phyloP scores from a whole-genome alignment of 1,140 invertebrate genomes.

The Tetramorium parvispinum region DNA sequence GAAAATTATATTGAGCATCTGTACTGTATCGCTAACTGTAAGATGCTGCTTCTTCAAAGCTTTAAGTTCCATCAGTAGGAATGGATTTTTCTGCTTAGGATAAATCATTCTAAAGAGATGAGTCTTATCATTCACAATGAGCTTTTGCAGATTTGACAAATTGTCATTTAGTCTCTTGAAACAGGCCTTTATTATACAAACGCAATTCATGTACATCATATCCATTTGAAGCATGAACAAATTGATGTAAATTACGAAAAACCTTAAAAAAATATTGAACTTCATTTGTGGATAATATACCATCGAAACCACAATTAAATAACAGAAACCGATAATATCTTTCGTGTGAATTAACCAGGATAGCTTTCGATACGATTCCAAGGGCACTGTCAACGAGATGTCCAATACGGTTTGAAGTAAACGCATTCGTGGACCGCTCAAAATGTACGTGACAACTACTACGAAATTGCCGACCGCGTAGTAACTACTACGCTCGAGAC shows the following conservation, averaged over 20 bases:
- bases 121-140: background rate
- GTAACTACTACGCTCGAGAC: background rate
- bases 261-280: background rate
- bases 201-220: background rate
- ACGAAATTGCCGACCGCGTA: background rate
- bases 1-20: background rate
- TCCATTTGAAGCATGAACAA: background rate
- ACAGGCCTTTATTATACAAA: background rate
- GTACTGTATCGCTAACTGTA: background rate
- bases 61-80: background rate
- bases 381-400: background rate
- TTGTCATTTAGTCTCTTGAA: background rate
- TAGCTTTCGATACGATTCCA: background rate
- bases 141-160: background rate
- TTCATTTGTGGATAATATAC: background rate
- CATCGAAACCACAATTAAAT: background rate
- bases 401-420: background rate
- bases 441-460: background rate
- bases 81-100: background rate
- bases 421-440: constrained; percentile 7
- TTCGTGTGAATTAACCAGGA: background rate
- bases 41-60: constrained; percentile 3
- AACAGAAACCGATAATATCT: background rate
- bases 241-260: background rate
- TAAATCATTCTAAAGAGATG: background rate